Percentiles rank a stretch among this genome's conserved stretches.
Evolutionary conservation across 2,797 vertebrate genomes (phyloP).

Genomic region (Meriones psammophilus): DNA sequence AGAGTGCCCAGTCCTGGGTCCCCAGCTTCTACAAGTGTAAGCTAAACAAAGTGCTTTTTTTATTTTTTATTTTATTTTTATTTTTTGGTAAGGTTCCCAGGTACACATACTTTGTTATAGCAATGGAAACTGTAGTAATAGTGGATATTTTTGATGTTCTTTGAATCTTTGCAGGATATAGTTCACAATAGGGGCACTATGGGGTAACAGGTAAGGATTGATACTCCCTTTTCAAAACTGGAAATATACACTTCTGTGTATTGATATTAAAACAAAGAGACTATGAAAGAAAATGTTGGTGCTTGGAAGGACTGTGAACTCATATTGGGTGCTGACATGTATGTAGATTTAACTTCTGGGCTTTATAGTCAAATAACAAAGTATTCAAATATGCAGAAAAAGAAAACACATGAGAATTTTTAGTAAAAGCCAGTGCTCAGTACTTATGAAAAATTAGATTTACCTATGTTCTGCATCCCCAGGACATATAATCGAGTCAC

Average conservation of each 20-base stretch:
- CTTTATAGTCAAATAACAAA: neutral
- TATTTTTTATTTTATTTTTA: no score
- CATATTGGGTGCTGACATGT: no score
- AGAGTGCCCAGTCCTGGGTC: neutral
- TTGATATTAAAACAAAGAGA: neutral
- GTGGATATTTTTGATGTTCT: neutral
- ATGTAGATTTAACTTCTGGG: neutral
- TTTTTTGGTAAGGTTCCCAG: neutral
- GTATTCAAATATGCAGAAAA: neutral
- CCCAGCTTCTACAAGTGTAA: neutral
- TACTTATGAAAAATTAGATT: neutral
- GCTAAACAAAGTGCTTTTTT: neutral
- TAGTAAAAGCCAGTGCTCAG: neutral
- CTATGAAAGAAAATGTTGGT: constrained; percentile 6
- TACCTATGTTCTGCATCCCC: neutral
- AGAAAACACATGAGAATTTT: neutral
- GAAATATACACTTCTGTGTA: neutral
- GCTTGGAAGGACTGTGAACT: neutral
- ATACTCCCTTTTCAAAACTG: neutral
- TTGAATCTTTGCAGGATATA: neutral
- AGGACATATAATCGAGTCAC: neutral
- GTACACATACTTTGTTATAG: neutral
- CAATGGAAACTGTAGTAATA: neutral
- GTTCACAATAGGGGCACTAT: neutral
- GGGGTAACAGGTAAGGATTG: neutral